Percentiles rank a stretch among this genome's conserved stretches.
These are phyloP conservation scores for Lasius platythorax DNA, from an alignment of 2,888 invertebrate genomes.

Conservation along the genomic window DNA sequence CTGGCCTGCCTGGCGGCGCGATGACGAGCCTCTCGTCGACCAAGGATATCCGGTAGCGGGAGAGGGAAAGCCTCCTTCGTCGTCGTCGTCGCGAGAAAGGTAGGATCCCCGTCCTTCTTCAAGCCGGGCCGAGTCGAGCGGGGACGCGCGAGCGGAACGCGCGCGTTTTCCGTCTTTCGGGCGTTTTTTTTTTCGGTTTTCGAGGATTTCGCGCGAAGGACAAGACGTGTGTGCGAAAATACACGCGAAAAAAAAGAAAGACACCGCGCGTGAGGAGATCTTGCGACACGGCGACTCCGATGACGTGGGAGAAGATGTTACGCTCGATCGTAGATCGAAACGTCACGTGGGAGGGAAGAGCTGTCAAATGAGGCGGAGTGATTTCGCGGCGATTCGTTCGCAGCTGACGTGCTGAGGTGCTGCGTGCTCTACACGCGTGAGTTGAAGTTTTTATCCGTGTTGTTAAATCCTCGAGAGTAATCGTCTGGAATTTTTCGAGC, in stretches of 20 bases:
- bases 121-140: constrained; percentile 10
- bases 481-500: background rate
- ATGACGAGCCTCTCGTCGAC: constrained; percentile 45
- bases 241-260: background rate
- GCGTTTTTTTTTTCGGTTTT: background rate
- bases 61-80: constrained; percentile 62
- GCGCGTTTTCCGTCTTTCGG: constrained; percentile 15
- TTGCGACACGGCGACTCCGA: background rate
- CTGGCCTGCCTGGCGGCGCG: constrained; percentile 57
- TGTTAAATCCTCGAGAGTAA: background rate
- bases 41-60: constrained; percentile 67
- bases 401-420: background rate
- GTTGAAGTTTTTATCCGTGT: background rate
- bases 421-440: background rate
- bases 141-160: constrained; percentile 44
- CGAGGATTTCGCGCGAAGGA: background rate
- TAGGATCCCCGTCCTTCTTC: constrained; percentile 53
- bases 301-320: background rate
- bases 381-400: background rate
- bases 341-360: background rate
- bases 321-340: background rate
- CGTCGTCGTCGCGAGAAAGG: constrained; percentile 67
- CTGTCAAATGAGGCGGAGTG: background rate
- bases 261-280: background rate
- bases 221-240: background rate